Conservation (phyloP, 2,797 vertebrate genomes). For the Dryobates pubescens region DNA sequence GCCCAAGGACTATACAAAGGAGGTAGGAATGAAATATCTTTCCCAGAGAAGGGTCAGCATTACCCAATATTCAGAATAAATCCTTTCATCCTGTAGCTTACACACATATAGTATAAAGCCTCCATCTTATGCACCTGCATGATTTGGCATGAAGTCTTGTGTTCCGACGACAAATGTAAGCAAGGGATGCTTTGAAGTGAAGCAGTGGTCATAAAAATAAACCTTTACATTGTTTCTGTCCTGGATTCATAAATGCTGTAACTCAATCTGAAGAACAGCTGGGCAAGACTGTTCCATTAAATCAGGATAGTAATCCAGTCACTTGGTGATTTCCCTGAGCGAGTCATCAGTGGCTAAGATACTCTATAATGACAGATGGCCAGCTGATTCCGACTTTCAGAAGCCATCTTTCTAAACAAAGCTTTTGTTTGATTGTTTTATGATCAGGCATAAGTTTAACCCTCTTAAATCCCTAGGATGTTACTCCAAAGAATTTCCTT, state of each 20-base stretch:
- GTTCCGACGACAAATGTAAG: neutral
- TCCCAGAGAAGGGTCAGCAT: neutral
- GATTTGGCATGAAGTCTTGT: neutral
- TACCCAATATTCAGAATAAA: neutral
- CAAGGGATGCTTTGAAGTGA: neutral
- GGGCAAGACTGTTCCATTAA: neutral
- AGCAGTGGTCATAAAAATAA: neutral
- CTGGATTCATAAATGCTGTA: neutral
- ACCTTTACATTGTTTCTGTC: neutral
- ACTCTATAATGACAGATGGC: neutral
- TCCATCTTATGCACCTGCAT: neutral
- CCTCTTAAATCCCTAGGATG: conserved; percentile 77
- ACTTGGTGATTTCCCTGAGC: neutral
- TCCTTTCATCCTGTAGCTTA: neutral
- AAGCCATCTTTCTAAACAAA: neutral
- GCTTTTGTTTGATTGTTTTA: neutral
- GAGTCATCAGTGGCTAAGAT: neutral
- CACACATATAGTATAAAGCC: neutral
- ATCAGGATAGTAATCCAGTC: neutral
- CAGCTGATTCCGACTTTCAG: neutral
- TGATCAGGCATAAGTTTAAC: neutral
- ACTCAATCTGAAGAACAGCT: neutral
- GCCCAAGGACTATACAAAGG: conserved; percentile 88
- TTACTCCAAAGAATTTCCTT: conserved; percentile 92
- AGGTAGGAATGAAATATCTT: conserved; percentile 76